These are phyloP conservation scores for Agrotis segetum DNA, from an alignment of 2,888 invertebrate species.

Conservation along the genomic window DNA sequence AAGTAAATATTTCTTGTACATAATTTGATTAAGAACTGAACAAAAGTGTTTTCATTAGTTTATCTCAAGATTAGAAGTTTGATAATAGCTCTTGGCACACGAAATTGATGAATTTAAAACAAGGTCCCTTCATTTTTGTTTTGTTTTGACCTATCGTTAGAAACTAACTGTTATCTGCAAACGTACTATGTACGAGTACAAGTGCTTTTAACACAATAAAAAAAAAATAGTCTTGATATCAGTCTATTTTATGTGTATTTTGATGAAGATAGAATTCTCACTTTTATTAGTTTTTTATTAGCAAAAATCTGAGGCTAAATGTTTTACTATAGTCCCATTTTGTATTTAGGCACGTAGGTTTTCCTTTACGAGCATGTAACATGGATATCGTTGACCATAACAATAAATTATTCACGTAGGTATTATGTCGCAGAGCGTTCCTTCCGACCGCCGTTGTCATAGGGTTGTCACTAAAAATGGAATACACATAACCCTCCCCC, in stretches of 20 bases:
- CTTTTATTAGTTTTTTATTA: not conserved
- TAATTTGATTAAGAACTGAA: slow-evolving; percentile 66
- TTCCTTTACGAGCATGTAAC: not conserved
- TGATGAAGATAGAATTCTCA: too few relatives aligned
- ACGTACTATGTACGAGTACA: not conserved
- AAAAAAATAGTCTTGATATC: not conserved
- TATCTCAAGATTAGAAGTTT: slow-evolving; percentile 60
- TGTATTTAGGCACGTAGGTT: not conserved
- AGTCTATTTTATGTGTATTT: too few relatives aligned
- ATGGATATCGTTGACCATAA: slow-evolving; percentile 43
- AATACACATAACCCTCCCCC: too few relatives aligned
- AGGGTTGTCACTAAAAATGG: slow-evolving; percentile 44
- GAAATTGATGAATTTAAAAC: slow-evolving; percentile 29
- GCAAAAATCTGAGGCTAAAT: not conserved
- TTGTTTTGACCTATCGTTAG: not conserved
- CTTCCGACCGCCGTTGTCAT: slow-evolving; percentile 41
- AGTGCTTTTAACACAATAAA: too few relatives aligned
- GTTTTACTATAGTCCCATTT: not conserved
- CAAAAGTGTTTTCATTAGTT: slow-evolving; percentile 64
- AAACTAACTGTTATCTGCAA: not conserved
- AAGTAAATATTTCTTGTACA: slow-evolving; percentile 66
- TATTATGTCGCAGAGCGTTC: slow-evolving; percentile 42
- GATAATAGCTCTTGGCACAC: slow-evolving; percentile 45
- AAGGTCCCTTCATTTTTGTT: not conserved
- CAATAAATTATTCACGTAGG: slow-evolving; percentile 50